Conservation (phyloP, 2,113 vertebrate genomes). For the Rhineura floridana region DNA sequence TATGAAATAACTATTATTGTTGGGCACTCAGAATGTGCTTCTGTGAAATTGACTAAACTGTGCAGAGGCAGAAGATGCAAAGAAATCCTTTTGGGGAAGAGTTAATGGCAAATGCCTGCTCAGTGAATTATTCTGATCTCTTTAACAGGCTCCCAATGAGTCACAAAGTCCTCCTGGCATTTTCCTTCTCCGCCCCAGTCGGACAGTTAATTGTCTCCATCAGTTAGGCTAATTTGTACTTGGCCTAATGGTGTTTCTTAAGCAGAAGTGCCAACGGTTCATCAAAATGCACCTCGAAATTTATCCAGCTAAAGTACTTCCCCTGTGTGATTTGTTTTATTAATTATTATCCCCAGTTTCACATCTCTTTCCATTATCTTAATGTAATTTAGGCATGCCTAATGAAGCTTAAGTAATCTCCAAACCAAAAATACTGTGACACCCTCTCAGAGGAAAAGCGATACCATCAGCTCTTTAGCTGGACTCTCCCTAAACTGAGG, state of each 20-base stretch:
- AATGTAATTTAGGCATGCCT: not conserved
- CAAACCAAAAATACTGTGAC: accelerated
- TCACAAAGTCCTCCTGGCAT: not conserved
- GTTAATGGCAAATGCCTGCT: not conserved
- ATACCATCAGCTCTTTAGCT: not conserved
- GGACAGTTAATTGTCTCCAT: not conserved
- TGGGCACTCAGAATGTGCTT: not conserved
- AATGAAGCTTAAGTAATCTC: conserved; percentile 22
- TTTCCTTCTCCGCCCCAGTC: not conserved
- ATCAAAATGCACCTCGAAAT: not conserved
- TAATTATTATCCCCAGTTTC: not conserved
- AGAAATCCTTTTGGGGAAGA: not conserved
- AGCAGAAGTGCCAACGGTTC: not conserved
- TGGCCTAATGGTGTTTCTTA: not conserved
- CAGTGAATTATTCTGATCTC: not conserved
- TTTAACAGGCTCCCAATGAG: not conserved
- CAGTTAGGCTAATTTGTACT: conserved; percentile 22
- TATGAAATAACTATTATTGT: not conserved
- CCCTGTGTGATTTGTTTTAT: not conserved
- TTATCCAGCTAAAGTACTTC: conserved; percentile 26
- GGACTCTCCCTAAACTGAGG: not conserved
- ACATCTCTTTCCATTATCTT: not conserved
- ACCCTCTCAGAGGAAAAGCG: not conserved
- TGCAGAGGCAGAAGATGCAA: conserved; percentile 19
- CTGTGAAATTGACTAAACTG: conserved; percentile 6